Evolutionary conservation across 1,140 invertebrate species (phyloP), one percentile per base, ranked within the genome.

Genomic region (Procambarus clarkii): DNA sequence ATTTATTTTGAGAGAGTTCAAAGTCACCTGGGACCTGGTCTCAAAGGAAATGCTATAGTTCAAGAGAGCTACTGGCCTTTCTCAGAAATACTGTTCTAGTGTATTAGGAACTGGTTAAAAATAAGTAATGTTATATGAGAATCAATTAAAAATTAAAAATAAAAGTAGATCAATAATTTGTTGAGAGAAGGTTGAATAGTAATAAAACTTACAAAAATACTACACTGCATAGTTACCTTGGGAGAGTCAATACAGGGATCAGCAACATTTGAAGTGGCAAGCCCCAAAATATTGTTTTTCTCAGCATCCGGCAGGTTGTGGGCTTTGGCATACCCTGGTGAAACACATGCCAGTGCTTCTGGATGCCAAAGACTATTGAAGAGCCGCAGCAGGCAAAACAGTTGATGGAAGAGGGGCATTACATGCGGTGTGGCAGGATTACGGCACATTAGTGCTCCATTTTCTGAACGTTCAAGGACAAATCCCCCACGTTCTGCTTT

Each of bases 351-450:
- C 86, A 96, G 93, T 2, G 96, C 96, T 24, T 96, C 95, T 11
- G 97, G 96, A 24, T 96, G 96, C 94, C 97, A 98, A 64, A 98
- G 94, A 93, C 96, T 96, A 94, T 98, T 98, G 93, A 98, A 96
- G 11, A 97, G 96, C 92, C 97, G 96, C 85, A 96, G 95, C 13
- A 98, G 94, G 11, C 96, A 95, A 48, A 98, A 96, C 3, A 98
- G 95, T 92, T 97, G 96, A 5, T 97, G 97, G 77, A 98, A 94
- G 69, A 98, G 94, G 2, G 97, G 97, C 91, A 97, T 95, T 91
- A 98, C 96, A 94, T 98, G 97, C 50, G 96, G 96, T 9, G 97
- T 96, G 45, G 97, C 97, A 58, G 98, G 98, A 95, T 98, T 98
- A 50, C 97, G 95, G 94, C 97, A 97, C 2, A 98, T 95, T 9